Evolutionary conservation across 2,888 invertebrate species (phyloP).

Genomic region (Lepidocyrtoides sp.): DNA sequence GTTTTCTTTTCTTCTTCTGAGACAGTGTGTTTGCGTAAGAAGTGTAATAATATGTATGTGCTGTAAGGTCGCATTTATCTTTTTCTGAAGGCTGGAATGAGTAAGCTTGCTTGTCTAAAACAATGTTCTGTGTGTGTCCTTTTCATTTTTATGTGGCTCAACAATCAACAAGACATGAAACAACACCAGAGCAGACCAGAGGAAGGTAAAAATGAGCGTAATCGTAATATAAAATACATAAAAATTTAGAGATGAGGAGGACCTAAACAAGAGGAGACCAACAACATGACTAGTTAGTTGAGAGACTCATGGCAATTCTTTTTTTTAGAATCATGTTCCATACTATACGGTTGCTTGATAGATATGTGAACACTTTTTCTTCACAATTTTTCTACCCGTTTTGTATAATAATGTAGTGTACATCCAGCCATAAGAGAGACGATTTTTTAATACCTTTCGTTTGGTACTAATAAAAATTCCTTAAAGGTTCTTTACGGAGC

Average conservation of each 20-base stretch:
- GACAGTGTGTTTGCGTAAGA: neutral
- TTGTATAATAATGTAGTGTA: neutral
- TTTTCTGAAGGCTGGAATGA: conserved; percentile 65
- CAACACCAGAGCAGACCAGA: conserved; percentile 28
- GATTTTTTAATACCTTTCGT: conserved; percentile 47
- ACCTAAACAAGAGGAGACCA: neutral
- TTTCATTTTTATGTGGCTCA: conserved; percentile 66
- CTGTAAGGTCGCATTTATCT: conserved; percentile 61
- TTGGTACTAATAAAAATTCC: conserved; percentile 63
- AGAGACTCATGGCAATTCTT: neutral
- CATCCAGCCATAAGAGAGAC: neutral
- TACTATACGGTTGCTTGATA: neutral
- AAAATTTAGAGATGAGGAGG: conserved; percentile 20
- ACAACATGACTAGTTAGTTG: neutral
- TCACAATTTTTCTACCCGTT: neutral
- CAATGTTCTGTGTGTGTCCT: conserved; percentile 75
- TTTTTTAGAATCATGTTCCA: neutral
- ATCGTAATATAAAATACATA: conserved; percentile 39
- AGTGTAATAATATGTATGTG: neutral
- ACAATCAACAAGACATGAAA: conserved; percentile 53
- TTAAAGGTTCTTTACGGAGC: conserved; percentile 35
- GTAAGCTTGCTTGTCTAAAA: conserved; percentile 71
- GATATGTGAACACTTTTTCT: neutral
- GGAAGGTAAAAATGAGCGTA: conserved; percentile 47
- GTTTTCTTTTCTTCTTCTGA: conserved; percentile 1